Evolutionary conservation across 1,140 invertebrate genomes (phyloP).

Genomic region (Vanessa tameamea): DNA sequence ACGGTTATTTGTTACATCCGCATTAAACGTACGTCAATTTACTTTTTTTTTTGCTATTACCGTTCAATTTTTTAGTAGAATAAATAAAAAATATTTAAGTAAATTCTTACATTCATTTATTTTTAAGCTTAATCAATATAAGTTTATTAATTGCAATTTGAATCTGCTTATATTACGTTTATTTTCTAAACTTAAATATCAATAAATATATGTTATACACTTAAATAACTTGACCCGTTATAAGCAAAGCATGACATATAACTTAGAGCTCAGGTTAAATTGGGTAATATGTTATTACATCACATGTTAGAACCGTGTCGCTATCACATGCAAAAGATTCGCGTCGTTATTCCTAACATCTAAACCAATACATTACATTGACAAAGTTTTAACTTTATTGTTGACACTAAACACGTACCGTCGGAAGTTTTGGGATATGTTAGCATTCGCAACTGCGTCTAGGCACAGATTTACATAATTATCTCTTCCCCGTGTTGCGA

Average conservation of each 20-base stretch:
- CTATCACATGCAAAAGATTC: background rate
- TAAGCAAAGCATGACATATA: background rate
- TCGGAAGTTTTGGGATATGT: conserved; percentile 5
- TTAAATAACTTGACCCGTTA: background rate
- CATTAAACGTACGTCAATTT: too few relatives aligned
- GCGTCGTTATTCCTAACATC: background rate
- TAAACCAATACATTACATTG: background rate
- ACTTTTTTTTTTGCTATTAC: too few relatives aligned
- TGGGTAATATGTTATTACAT: background rate
- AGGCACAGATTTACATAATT: conserved; percentile 45
- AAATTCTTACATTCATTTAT: too few relatives aligned
- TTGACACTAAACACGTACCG: background rate
- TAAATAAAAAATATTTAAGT: too few relatives aligned
- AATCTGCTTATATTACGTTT: too few relatives aligned
- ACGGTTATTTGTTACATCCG: too few relatives aligned
- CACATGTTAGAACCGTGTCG: background rate
- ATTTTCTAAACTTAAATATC: too few relatives aligned
- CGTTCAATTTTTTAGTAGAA: too few relatives aligned
- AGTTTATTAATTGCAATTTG: too few relatives aligned
- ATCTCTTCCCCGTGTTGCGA: conserved; percentile 49
- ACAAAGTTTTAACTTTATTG: conserved; percentile 1
- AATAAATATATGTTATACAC: too few relatives aligned
- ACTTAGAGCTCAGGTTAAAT: background rate
- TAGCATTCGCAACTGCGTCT: conserved; percentile 10
- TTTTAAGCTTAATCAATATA: too few relatives aligned